Evolutionary conservation across 1,140 invertebrate species (phyloP).

Genomic region (Drosophila lacteicornis): DNA sequence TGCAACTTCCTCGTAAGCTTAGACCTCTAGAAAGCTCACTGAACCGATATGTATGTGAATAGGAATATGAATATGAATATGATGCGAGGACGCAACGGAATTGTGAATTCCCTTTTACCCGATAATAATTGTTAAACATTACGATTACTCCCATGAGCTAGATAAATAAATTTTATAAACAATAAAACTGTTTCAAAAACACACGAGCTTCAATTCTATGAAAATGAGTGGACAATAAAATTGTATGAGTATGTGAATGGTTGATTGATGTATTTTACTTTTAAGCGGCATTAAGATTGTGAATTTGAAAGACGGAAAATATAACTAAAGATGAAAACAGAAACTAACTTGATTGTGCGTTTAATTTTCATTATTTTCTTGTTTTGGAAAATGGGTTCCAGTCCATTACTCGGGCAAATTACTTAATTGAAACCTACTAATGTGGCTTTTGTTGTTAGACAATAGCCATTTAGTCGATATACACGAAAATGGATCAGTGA

Average conservation of each 20-base stretch:
- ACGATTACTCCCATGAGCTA: conserved; percentile 39
- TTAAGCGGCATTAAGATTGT: conserved; percentile 59
- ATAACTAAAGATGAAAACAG: conserved; percentile 42
- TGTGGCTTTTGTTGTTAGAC: background rate
- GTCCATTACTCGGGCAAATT: background rate
- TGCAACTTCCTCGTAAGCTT: conserved; percentile 61
- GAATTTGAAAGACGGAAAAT: conserved; percentile 73
- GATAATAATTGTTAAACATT: conserved; percentile 46
- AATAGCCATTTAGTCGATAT: background rate
- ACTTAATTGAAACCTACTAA: background rate
- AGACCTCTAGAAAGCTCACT: conserved; percentile 56
- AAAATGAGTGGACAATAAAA: conserved; percentile 77
- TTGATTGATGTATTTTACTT: conserved; percentile 64
- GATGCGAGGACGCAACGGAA: conserved; percentile 29
- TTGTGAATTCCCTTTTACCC: conserved; percentile 44
- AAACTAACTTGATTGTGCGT: background rate
- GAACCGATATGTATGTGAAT: conserved; percentile 9
- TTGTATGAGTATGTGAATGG: conserved; percentile 63
- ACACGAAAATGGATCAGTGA: background rate
- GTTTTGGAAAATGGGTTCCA: background rate
- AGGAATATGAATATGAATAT: conserved; percentile 1
- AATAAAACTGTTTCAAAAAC: conserved; percentile 49
- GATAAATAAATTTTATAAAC: conserved; percentile 43
- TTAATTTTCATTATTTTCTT: background rate
- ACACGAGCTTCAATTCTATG: conserved; percentile 71